Evolutionary conservation across 2,888 invertebrate species (phyloP), one percentile per base, ranked within the genome.

Genomic region (Nymphalis c-album): DNA sequence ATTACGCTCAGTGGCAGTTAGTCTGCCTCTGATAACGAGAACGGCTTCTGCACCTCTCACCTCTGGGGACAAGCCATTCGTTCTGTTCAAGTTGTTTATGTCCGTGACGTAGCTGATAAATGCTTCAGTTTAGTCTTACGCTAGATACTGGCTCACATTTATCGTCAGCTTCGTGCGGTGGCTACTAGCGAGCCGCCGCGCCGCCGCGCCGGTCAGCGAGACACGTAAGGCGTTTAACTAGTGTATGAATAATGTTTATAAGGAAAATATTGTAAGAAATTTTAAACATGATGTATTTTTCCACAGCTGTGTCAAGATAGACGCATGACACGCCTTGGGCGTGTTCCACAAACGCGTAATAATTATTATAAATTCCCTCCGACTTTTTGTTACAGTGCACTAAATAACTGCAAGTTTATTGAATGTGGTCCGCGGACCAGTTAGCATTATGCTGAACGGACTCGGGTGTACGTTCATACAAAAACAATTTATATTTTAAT

Each of bases 341-440:
- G 53, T 31, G 53, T 55, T 31, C 57, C 57, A 40, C 57, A 57
- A 57, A 40, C 57, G 57, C n/a, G 57, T 10, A 57, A 57, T 57
- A 57, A 57, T 57, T 57, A 57, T 57, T 57, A 5, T 57, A 57
- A 57, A 57, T 57, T 57, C 57, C 18, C 55, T 55, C 57, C 1
- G 31, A 55, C 17, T 57, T 57, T 57, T 57, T 57, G 57, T 57
- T 57, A 18, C 18, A n/a, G 10, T 57, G 57, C 57, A 40, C 57
- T 57, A 40, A 57, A 57, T 57, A 57, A 18, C 18, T 57, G 57
- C 57, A 35, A 40, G 57, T 57, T 55, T 55, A 57, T 35, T 57
- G n/a, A 55, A 55, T n/a, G 55, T 53, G n/a, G 35, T 18, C 18
- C n/a, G 57, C 5, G 57, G 26, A 40, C 57, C 57, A 57, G 57